These are phyloP conservation scores for Tetranychus piercei DNA, from an alignment of 2,888 invertebrate genomes.

Conservation along the genomic window DNA sequence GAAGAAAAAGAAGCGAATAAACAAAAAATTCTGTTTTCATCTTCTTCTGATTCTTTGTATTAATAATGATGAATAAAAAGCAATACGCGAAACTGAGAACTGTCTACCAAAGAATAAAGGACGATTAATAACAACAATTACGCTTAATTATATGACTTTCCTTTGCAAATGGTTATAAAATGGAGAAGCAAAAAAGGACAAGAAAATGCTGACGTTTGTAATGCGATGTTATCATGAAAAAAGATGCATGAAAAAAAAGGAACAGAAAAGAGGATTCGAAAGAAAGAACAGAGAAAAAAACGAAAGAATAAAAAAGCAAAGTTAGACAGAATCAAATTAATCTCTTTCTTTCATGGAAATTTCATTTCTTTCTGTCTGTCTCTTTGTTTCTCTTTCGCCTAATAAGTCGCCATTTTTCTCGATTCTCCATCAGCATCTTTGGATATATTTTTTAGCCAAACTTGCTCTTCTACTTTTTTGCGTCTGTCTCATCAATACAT, in stretches of 20 bases:
- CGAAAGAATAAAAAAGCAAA: not conserved
- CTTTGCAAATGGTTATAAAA: not conserved
- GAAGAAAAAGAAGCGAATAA: not conserved
- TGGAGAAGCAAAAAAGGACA: not conserved
- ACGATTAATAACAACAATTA: not conserved
- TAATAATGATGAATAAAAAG: not conserved
- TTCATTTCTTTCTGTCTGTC: constrained; percentile 8
- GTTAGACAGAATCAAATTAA: not conserved
- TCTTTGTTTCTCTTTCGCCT: not conserved
- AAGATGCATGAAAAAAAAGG: not conserved
- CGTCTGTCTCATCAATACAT: not conserved
- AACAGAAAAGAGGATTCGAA: not conserved
- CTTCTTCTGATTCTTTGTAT: not conserved
- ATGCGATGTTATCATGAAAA: too few relatives aligned
- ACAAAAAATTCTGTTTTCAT: not conserved
- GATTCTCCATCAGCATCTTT: not conserved
- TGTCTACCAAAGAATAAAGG: not conserved
- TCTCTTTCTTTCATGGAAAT: not conserved
- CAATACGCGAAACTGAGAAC: not conserved
- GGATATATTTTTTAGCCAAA: too few relatives aligned
- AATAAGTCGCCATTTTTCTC: not conserved
- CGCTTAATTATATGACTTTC: not conserved
- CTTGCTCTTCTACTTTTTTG: not conserved
- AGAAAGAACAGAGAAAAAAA: not conserved
- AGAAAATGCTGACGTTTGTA: not conserved